Evolutionary conservation across 2,888 invertebrate genomes (phyloP).

Genomic region (Tanypteryx hageni): DNA sequence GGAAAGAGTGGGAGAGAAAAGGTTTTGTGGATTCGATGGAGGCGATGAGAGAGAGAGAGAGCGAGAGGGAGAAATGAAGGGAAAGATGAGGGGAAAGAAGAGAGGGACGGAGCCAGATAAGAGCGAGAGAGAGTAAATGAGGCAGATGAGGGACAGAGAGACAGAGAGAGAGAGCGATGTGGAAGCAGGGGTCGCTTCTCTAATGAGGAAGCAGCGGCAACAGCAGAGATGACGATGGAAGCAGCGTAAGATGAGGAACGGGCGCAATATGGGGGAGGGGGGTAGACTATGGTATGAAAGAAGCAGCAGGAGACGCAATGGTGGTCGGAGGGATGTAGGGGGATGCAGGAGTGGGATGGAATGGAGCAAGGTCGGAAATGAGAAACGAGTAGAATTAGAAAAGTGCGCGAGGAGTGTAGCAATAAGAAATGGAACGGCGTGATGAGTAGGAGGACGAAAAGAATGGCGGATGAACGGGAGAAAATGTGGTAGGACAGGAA

Average conservation of each 20-base stretch:
- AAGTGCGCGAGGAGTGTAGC: neutral
- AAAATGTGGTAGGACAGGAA: too few relatives aligned
- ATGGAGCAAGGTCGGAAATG: neutral
- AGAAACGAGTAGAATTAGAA: neutral
- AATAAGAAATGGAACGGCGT: neutral
- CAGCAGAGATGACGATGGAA: constrained; percentile 27
- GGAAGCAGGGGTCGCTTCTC: neutral
- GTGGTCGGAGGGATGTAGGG: neutral
- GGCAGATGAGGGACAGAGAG: neutral
- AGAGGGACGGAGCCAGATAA: neutral
- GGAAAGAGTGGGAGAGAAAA: neutral
- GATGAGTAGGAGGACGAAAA: too few relatives aligned
- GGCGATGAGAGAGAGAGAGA: neutral
- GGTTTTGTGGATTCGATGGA: neutral
- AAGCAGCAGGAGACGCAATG: neutral
- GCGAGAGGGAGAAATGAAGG: neutral
- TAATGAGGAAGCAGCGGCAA: constrained; percentile 46
- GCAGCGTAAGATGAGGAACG: neutral
- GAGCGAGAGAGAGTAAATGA: neutral
- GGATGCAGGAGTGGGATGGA: neutral
- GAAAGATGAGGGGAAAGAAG: neutral
- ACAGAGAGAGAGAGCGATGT: neutral
- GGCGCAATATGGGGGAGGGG: neutral
- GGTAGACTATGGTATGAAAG: constrained; percentile 10
- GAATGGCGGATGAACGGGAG: too few relatives aligned